Evolutionary conservation across 1,140 invertebrate species (phyloP).

Genomic region (Antheraea mylitta): DNA sequence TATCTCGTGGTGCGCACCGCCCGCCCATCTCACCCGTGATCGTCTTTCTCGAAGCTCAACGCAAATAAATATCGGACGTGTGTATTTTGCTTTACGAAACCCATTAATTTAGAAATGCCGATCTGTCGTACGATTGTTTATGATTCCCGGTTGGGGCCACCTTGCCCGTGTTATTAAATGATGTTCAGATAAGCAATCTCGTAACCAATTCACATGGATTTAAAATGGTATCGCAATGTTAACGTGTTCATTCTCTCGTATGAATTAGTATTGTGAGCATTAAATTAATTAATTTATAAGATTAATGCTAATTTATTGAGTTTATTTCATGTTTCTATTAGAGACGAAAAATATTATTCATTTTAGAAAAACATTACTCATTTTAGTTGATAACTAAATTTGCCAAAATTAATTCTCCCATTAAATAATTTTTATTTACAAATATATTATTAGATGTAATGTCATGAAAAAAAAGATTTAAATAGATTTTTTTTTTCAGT

Average conservation of each 20-base stretch:
- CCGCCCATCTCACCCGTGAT: constrained; percentile 52
- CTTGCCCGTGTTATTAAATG: constrained; percentile 61
- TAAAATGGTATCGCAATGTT: constrained; percentile 5
- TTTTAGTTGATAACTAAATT: too few relatives aligned
- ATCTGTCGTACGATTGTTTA: constrained; percentile 57
- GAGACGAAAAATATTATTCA: too few relatives aligned
- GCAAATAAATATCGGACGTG: constrained; percentile 53
- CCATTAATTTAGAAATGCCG: constrained; percentile 61
- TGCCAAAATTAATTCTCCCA: too few relatives aligned
- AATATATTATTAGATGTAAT: too few relatives aligned
- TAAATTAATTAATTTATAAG: background rate
- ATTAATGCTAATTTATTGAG: too few relatives aligned
- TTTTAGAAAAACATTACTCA: too few relatives aligned
- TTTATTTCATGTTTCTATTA: too few relatives aligned
- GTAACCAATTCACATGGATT: constrained; percentile 22
- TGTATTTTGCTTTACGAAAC: constrained; percentile 39
- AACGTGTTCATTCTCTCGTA: background rate
- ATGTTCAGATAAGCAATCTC: constrained; percentile 47
- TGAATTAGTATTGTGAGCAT: background rate
- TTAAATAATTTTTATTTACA: too few relatives aligned
- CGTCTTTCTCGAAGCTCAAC: constrained; percentile 43
- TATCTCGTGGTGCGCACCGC: constrained; percentile 42
- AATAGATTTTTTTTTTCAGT: too few relatives aligned
- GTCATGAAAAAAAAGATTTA: too few relatives aligned
- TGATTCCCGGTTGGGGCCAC: constrained; percentile 47